Conservation (phyloP, 2,888 invertebrate species). For the Odontomyia ornata region DNA sequence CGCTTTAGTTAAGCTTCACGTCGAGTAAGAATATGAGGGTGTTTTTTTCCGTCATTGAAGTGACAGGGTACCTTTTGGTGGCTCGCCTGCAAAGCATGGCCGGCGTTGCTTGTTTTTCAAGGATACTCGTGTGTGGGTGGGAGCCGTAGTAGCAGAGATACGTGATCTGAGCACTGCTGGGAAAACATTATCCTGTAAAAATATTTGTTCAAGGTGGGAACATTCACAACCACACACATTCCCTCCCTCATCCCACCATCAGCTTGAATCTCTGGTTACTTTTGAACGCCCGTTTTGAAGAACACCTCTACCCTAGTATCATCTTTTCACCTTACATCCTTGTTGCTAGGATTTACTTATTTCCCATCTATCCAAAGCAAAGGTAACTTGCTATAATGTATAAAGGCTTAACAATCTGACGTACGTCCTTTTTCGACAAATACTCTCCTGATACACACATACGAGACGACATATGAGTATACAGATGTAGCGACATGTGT, state of each 20-base stretch:
- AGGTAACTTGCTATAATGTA: background rate
- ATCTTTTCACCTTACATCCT: background rate
- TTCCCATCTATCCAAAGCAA: background rate
- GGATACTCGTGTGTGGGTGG: background rate
- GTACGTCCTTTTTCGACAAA: conserved; percentile 28
- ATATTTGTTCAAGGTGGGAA: conserved; percentile 27
- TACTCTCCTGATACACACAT: background rate
- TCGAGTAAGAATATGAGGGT: conserved; percentile 12
- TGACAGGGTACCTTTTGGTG: background rate
- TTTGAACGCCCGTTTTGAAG: background rate
- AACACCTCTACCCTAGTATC: background rate
- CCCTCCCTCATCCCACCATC: background rate
- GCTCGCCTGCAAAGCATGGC: background rate
- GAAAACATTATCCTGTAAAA: conserved; percentile 36
- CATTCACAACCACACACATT: background rate
- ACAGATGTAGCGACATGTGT: background rate
- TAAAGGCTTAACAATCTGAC: conserved; percentile 27
- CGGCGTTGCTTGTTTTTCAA: background rate
- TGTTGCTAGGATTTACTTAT: background rate
- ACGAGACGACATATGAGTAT: background rate
- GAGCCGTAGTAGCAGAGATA: background rate
- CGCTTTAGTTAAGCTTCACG: conserved; percentile 32
- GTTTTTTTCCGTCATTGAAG: background rate
- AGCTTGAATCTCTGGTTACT: background rate
- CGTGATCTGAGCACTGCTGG: conserved; percentile 20